Percentiles rank a stretch among this genome's conserved stretches.
phyloP scores from a whole-genome alignment of 35 echinoderm and acorn worm species.

The Apostichopus japonicus region DNA sequence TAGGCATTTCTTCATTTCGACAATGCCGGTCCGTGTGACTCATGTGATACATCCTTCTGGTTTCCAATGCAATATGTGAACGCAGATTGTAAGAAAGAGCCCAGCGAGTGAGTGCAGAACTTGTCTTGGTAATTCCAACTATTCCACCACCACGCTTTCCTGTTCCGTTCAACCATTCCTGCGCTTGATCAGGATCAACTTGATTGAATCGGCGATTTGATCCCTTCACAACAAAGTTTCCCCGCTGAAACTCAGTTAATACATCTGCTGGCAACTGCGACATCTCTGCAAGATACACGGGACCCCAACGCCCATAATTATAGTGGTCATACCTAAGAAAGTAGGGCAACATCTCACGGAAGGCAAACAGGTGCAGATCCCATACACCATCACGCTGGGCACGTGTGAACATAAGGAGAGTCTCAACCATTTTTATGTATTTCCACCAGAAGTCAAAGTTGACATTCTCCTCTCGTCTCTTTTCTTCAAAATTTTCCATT shows the following conservation, averaged over 20 bases:
- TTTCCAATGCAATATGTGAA: slow-evolving; percentile 50
- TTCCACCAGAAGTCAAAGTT: slow-evolving; percentile 43
- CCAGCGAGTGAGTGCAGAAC: slow-evolving; percentile 54
- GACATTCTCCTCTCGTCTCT: neutral
- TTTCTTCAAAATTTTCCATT: neutral
- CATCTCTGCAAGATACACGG: slow-evolving; percentile 67
- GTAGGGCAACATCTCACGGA: slow-evolving; percentile 64
- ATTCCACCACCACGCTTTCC: slow-evolving; percentile 64
- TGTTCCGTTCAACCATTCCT: slow-evolving; percentile 55
- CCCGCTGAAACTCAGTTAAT: neutral
- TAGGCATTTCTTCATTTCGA: neutral
- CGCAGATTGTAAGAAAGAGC: slow-evolving; percentile 66
- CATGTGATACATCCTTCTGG: slow-evolving; percentile 3
- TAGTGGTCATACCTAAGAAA: slow-evolving; percentile 63
- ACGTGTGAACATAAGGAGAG: neutral
- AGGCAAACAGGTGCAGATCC: slow-evolving; percentile 63
- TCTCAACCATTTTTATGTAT: neutral
- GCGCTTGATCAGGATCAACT: slow-evolving; percentile 16
- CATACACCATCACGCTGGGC: slow-evolving; percentile 65
- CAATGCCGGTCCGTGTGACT: neutral
- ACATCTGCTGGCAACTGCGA: neutral
- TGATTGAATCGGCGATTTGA: neutral
- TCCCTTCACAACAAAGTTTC: slow-evolving; percentile 54
- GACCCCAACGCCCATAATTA: slow-evolving; percentile 66
- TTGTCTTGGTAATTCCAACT: slow-evolving; percentile 69